Evolutionary conservation across 2,888 invertebrate species (phyloP).

Genomic region (Stenodema calcarata): DNA sequence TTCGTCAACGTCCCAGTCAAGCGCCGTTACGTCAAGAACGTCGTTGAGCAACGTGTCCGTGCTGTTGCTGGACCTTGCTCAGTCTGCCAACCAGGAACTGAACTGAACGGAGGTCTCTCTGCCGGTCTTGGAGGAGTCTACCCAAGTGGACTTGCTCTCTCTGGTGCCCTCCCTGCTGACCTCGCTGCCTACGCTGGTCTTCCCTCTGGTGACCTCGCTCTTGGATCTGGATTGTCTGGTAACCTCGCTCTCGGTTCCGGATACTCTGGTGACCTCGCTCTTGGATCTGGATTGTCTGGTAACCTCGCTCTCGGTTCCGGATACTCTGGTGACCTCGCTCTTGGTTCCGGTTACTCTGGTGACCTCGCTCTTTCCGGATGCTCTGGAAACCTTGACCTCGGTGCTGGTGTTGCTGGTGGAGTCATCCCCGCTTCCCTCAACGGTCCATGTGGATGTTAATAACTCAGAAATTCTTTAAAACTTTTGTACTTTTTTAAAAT

Average conservation of each 20-base stretch:
- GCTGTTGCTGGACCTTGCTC: conserved; percentile 42
- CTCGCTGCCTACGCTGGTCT: background rate
- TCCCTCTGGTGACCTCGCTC: background rate
- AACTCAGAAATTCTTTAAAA: background rate
- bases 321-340: background rate
- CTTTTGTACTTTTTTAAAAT: background rate
- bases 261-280: background rate
- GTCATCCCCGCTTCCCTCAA: background rate
- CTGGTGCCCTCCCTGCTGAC: background rate
- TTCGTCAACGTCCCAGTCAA: conserved; percentile 51
- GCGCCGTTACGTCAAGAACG: conserved; percentile 49
- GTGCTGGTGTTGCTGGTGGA: background rate
- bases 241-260: background rate
- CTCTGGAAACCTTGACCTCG: background rate
- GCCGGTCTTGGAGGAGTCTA: background rate
- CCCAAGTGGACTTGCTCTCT: background rate
- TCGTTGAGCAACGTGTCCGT: conserved; percentile 51
- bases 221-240: background rate
- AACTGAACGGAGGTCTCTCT: background rate
- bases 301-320: background rate
- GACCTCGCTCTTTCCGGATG: background rate
- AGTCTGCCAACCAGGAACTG: conserved; percentile 29
- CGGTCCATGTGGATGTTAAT: background rate
- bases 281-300: background rate
- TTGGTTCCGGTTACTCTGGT: background rate